Evolutionary conservation across 2,888 invertebrate genomes (phyloP), one percentile per base, ranked within the genome.

Genomic region (Anthophora plumipes): DNA sequence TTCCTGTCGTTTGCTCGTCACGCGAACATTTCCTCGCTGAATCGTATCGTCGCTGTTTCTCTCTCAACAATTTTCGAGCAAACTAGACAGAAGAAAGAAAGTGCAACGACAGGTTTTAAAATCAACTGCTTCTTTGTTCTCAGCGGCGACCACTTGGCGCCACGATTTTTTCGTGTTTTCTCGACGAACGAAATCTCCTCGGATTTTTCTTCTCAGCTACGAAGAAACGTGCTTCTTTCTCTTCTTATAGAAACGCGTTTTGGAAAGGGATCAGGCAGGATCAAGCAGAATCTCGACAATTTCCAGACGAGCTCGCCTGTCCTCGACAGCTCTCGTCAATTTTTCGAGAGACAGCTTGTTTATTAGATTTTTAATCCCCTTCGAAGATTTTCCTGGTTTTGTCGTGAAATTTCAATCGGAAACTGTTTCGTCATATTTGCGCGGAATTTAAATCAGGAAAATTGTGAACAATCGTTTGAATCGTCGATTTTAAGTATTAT

Each of bases 91-190:
- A 41, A 17, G 25, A 50, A 31, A 12, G 39, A 41, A 31, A 41
- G 55, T 50, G 68, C 55, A 73, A 22, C 80, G 50, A 46, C 20
- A 9, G 60, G 64, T 75, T n/a, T 70, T 54, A 77, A 68, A 82
- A 73, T 74, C 73, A 67, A 52, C 57, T 25, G 12, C 5, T 12
- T 9, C n/a, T 11, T 43, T 61, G 70, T n/a, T 57, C 37, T 54
- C 39, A 5, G 37, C 64, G 37, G 39, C 78, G 59, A 68, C 69
- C 39, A 43, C 59, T 71, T 63, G 82, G 72, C 77, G 74, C 77
- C 82, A 54, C 57, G n/a, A 70, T 64, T 74, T 82, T 74, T 82
- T 57, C 43, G 20, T 46, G 7, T 52, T 68, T 52, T 31, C 66
- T 64, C 31, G 25, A 57, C 60, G 59, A 54, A 22, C 17, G 8